Evolutionary conservation across 2,797 vertebrate genomes (phyloP).

Genomic region (Kryptolebias ocellatus): DNA sequence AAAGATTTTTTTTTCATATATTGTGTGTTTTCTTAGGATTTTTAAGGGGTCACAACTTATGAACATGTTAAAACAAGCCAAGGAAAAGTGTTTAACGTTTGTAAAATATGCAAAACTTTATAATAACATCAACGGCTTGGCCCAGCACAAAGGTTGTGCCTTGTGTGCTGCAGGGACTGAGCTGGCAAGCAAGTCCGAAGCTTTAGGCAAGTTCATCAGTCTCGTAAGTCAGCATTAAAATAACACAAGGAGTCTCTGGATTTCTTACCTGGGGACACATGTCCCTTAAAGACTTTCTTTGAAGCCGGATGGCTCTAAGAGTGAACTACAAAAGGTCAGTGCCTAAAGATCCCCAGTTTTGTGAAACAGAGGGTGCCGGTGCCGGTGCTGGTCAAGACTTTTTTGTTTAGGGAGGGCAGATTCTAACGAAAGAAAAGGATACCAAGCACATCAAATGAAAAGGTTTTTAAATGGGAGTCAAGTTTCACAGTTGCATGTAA

Average conservation of each 20-base stretch:
- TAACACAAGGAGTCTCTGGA: not conserved
- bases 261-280: no score
- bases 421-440: no score
- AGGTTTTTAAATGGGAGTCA: no score
- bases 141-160: not conserved
- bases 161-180: not conserved
- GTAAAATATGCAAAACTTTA: not conserved
- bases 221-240: not conserved
- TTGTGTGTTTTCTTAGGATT: conserved; percentile 21
- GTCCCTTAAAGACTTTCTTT: not conserved
- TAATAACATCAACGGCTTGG: not conserved
- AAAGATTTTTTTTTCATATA: conserved; percentile 3
- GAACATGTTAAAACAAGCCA: conserved; percentile 7
- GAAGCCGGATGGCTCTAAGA: not conserved
- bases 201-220: no score
- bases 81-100: not conserved
- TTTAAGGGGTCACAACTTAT: not conserved
- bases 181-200: no score
- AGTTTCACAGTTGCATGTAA: no score
- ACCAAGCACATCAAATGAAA: no score
- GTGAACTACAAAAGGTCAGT: not conserved
- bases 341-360: not conserved
- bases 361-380: not conserved
- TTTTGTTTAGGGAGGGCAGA: no score
- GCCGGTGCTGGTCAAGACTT: no score